A percentile compares a stretch with the other conserved stretches of the same genome.
These are phyloP conservation scores for Lophochroa leadbeateri DNA, from an alignment of 2,113 vertebrate species.

Conservation along the genomic window DNA sequence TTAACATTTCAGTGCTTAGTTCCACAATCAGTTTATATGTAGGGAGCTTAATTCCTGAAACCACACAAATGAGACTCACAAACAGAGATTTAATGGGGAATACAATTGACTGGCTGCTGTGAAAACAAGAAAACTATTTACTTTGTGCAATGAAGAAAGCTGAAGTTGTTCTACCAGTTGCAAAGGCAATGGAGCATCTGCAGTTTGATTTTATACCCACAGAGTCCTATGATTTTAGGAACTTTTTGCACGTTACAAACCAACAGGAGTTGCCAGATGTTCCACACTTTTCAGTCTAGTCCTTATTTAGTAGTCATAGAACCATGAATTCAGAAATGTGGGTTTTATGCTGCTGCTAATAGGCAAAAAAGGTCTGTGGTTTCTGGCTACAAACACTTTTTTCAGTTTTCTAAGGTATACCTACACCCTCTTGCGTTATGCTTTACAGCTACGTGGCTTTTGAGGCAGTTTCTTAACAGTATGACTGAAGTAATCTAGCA, in stretches of 20 bases:
- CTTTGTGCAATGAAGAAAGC: slow-evolving; percentile 12
- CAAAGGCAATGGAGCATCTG: background rate
- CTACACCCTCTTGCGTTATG: background rate
- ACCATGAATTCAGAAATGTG: background rate
- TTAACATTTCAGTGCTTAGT: background rate
- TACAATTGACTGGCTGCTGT: background rate
- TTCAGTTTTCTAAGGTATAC: background rate
- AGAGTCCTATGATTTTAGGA: background rate
- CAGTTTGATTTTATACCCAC: background rate
- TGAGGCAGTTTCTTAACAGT: background rate
- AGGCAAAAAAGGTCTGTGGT: background rate
- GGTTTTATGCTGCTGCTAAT: background rate
- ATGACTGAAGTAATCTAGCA: background rate
- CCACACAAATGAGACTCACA: background rate
- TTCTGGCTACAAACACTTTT: background rate
- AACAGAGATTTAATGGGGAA: slow-evolving; percentile 16
- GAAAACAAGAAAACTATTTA: slow-evolving; percentile 11
- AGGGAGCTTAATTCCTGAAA: background rate
- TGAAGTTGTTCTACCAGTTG: slow-evolving; percentile 12
- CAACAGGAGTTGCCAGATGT: background rate
- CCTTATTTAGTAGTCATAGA: background rate
- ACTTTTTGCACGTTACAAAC: background rate
- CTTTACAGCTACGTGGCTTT: background rate
- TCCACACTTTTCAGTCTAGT: background rate
- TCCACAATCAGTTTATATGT: background rate